Percentiles rank a stretch among this genome's conserved stretches.
These are phyloP conservation scores for Todiramphus chloris DNA, from an alignment of 2,113 vertebrate species.

Conservation along the genomic window DNA sequence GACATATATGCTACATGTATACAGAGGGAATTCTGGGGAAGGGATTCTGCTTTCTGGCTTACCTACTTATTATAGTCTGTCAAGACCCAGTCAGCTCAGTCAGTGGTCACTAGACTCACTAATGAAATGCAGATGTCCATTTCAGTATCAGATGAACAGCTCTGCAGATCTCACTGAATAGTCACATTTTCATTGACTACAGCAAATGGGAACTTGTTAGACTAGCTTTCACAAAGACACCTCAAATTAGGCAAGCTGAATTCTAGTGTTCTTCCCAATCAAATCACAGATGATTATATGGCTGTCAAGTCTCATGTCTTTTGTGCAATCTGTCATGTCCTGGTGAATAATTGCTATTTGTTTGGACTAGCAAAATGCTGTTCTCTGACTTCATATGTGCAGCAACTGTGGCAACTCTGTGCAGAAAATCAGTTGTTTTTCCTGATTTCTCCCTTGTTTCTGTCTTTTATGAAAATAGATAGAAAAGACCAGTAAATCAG, in stretches of 20 bases:
- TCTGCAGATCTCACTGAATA: background rate
- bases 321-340: background rate
- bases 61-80: background rate
- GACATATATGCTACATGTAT: accelerated
- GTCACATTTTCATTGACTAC: background rate
- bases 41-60: background rate
- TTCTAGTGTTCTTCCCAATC: background rate
- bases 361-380: background rate
- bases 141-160: background rate
- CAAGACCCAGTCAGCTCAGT: background rate
- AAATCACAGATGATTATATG: background rate
- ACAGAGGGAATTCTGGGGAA: background rate
- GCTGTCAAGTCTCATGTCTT: background rate
- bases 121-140: background rate
- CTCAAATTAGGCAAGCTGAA: background rate
- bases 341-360: background rate
- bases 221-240: background rate
- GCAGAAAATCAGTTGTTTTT: background rate
- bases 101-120: background rate
- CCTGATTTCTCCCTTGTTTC: background rate
- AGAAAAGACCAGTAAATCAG: background rate
- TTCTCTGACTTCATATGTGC: background rate
- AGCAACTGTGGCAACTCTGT: background rate
- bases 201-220: background rate
- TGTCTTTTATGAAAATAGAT: background rate